Conservation (phyloP, 1,140 invertebrate genomes). For the Euschistus heros region DNA sequence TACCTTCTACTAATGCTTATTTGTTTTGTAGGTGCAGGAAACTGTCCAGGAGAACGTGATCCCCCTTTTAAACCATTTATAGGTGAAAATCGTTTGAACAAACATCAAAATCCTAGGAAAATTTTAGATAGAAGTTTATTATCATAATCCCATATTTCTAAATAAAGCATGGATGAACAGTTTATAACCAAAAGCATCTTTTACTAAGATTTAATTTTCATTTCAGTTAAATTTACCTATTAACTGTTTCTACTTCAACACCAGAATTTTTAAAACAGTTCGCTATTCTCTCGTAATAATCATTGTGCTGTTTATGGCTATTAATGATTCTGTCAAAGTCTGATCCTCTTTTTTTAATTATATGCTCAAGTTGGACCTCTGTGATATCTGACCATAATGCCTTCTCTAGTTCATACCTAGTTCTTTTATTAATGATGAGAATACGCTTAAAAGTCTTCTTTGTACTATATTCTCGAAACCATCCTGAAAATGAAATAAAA, state of each 20-base stretch:
- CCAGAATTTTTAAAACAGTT: background rate
- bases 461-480: background rate
- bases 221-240: slow-evolving; percentile 9
- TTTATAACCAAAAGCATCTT: background rate
- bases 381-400: background rate
- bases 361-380: slow-evolving; percentile 12
- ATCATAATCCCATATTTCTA: background rate
- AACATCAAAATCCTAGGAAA: too few relatives aligned
- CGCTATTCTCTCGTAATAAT: background rate
- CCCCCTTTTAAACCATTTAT: too few relatives aligned
- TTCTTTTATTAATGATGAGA: slow-evolving; percentile 20
- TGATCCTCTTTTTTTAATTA: slow-evolving; percentile 18
- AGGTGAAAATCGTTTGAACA: too few relatives aligned
- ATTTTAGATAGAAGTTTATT: too few relatives aligned
- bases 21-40: too few relatives aligned
- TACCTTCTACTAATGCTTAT: too few relatives aligned
- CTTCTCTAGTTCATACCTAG: slow-evolving; percentile 22
- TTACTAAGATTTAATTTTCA: background rate
- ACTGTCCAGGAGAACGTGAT: too few relatives aligned
- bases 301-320: slow-evolving; percentile 7
- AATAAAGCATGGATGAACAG: background rate
- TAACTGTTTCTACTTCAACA: slow-evolving; percentile 13
- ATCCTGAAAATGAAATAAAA: too few relatives aligned
- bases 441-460: slow-evolving; percentile 7
- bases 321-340: slow-evolving; percentile 12